phyloP scores from a whole-genome alignment of 2,797 vertebrate genomes.

The Myotis vivesi region DNA sequence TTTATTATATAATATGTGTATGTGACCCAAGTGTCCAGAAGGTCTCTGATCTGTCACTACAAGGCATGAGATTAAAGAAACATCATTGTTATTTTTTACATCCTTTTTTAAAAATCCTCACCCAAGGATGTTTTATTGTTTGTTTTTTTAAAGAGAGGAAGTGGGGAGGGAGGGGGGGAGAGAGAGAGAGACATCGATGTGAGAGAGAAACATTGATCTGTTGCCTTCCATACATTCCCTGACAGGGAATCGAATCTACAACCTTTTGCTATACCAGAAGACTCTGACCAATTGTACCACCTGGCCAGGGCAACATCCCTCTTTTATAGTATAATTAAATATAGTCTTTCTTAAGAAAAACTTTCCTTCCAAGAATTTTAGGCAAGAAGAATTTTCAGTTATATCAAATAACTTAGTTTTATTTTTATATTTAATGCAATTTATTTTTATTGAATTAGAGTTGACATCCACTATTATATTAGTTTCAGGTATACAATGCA shows the following conservation, averaged over 20 bases:
- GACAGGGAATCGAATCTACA: neutral
- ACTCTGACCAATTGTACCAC: neutral
- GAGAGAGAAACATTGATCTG: neutral
- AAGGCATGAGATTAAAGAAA: slow-evolving; percentile 19
- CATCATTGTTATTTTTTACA: neutral
- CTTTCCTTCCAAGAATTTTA: slow-evolving; percentile 33
- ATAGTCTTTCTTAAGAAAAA: neutral
- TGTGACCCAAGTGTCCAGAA: neutral
- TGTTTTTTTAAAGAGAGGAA: neutral
- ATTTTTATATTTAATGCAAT: neutral
- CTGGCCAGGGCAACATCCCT: neutral
- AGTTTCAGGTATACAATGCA: neutral
- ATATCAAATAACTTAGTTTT: slow-evolving; percentile 32
- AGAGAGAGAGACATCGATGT: neutral
- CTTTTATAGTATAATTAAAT: slow-evolving; percentile 3
- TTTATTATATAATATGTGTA: neutral
- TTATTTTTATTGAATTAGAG: neutral
- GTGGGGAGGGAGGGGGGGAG: neutral
- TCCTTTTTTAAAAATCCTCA: neutral
- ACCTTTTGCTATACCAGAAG: neutral
- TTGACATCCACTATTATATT: neutral
- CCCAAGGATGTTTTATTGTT: neutral
- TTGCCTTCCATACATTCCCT: neutral
- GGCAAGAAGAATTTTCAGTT: slow-evolving; percentile 13
- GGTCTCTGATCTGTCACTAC: neutral